A percentile compares a stretch with the other conserved stretches of the same genome.
Conservation (phyloP, 2,113 vertebrate species). For the Oreochromis tanganicae region DNA sequence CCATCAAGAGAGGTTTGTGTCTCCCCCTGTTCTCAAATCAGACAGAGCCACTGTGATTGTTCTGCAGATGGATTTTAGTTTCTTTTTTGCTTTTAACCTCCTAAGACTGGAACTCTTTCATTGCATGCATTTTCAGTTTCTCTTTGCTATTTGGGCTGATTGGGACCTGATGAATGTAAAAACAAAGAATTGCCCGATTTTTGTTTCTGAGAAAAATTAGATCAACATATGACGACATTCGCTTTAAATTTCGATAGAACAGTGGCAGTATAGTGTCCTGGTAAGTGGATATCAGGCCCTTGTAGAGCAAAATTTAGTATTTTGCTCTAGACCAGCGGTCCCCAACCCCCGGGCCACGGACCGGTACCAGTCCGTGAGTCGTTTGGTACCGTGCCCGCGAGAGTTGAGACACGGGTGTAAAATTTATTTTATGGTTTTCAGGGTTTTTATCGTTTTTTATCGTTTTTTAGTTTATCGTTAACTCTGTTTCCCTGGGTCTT, state of each 20-base stretch:
- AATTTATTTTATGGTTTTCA: fast-evolving
- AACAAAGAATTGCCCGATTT: background rate
- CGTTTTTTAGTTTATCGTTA: background rate
- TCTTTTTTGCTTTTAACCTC: background rate
- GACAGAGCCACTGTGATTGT: background rate
- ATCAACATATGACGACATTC: fast-evolving
- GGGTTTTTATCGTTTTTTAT: fast-evolving
- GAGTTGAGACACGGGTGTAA: background rate
- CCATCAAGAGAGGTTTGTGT: background rate
- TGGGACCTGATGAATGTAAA: background rate
- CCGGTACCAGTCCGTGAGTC: fast-evolving
- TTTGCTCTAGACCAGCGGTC: background rate
- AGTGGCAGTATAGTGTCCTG: background rate
- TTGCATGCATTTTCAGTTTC: background rate
- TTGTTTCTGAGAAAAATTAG: background rate
- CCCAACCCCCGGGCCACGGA: background rate
- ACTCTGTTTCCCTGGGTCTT: background rate
- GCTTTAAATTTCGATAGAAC: fast-evolving
- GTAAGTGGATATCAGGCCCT: fast-evolving
- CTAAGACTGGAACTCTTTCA: fast-evolving
- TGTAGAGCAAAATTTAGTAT: background rate
- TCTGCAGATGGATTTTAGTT: background rate
- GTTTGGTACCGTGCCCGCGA: fast-evolving
- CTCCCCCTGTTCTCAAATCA: fast-evolving
- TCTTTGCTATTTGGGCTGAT: too few relatives aligned